Evolutionary conservation across 2,113 vertebrate genomes (phyloP).

Genomic region (Archocentrus centrarchus): DNA sequence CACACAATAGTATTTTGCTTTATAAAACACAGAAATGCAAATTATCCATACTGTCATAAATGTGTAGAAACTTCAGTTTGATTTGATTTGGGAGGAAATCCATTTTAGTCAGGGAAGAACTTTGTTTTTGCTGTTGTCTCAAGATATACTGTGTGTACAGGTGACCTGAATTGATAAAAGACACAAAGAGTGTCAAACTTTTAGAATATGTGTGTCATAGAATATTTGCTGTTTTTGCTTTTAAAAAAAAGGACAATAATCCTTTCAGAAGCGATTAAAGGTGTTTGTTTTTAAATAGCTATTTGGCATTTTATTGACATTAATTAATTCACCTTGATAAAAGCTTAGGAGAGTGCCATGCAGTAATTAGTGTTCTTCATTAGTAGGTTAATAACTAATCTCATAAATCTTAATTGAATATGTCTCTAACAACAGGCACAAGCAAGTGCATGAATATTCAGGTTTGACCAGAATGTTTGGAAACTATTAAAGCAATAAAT

Average conservation of each 20-base stretch:
- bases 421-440: not conserved
- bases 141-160: not conserved
- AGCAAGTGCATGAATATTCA: not conserved
- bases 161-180: not conserved
- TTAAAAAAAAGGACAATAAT: not conserved
- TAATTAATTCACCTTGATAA: not conserved
- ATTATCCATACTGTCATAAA: not conserved
- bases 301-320: slow-evolving; percentile 6
- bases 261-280: not conserved
- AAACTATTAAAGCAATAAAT: not conserved
- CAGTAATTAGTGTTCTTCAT: slow-evolving; percentile 11
- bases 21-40: not conserved
- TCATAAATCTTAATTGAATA: not conserved
- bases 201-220: not conserved
- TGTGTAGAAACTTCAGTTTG: not conserved
- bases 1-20: not conserved
- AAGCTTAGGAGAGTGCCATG: not conserved
- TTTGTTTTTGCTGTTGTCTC: not conserved
- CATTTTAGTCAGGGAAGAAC: not conserved
- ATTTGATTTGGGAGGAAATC: not conserved
- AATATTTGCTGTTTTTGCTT: not conserved
- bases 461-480: not conserved
- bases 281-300: not conserved
- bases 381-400: not conserved
- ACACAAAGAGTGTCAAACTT: not conserved